A percentile compares a stretch with the other conserved stretches of the same genome.
phyloP scores from a whole-genome alignment of 2,113 vertebrate genomes.

The Macrotis lagotis region DNA sequence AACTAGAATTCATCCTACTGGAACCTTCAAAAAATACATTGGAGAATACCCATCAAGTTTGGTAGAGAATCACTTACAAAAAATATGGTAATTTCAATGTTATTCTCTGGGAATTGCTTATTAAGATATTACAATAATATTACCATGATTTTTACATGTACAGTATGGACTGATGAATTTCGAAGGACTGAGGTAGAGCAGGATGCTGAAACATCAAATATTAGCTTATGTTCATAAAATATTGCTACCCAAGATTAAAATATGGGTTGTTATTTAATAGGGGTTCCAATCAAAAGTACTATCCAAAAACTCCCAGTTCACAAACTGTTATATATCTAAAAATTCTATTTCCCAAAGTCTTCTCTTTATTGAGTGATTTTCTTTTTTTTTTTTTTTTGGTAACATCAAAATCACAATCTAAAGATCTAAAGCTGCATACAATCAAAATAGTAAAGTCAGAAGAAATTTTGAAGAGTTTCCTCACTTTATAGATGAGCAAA shows the following conservation, averaged over 20 bases:
- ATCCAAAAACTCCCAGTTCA: conserved; percentile 55
- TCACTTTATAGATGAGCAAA: background rate
- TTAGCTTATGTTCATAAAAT: conserved; percentile 66
- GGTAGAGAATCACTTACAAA: conserved; percentile 41
- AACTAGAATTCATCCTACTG: conserved; percentile 6
- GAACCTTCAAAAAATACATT: conserved; percentile 28
- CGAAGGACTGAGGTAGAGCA: conserved; percentile 58
- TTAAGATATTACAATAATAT: too few species aligned
- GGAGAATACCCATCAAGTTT: conserved; percentile 49
- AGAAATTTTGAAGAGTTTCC: background rate
- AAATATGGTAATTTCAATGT: conserved; percentile 60
- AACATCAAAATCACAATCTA: background rate
- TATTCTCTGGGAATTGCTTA: too few species aligned
- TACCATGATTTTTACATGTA: conserved; percentile 61
- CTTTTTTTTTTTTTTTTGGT: background rate
- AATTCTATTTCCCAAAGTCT: background rate
- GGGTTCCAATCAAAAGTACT: background rate
- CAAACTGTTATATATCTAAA: background rate
- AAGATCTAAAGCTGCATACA: background rate
- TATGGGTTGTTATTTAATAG: background rate
- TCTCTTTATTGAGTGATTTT: background rate
- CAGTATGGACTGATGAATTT: conserved; percentile 69
- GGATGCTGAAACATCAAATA: conserved; percentile 68
- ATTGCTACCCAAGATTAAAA: background rate
- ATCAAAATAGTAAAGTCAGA: background rate